Evolutionary conservation across 2,888 invertebrate species (phyloP).

Genomic region (Syrphus vitripennis): DNA sequence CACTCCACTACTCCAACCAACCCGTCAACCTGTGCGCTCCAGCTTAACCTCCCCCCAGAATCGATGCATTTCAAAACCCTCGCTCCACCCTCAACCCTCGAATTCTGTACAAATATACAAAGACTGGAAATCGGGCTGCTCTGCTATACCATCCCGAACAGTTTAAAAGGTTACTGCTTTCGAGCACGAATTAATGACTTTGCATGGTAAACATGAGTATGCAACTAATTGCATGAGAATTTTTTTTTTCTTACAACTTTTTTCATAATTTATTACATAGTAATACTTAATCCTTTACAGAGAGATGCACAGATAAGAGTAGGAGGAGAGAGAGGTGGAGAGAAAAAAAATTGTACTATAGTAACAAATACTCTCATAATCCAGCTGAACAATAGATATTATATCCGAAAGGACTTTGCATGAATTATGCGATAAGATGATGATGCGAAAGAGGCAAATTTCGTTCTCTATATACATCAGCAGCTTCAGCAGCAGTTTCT

Average conservation of each 20-base stretch:
- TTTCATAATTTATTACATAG: constrained; percentile 68
- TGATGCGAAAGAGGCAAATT: constrained; percentile 59
- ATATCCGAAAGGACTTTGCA: constrained; percentile 69
- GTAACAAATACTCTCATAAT: constrained; percentile 61
- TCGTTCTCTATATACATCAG: background rate
- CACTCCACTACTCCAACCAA: background rate
- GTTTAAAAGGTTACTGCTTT: constrained; percentile 49
- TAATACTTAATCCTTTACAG: constrained; percentile 65
- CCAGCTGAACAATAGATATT: constrained; percentile 64
- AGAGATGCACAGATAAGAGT: constrained; percentile 64
- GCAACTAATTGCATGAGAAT: constrained; percentile 68
- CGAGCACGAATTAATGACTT: constrained; percentile 61
- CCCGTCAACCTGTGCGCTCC: background rate
- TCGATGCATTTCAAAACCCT: constrained; percentile 22
- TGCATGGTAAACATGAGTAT: constrained; percentile 69
- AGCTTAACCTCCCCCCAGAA: background rate
- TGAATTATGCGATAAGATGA: constrained; percentile 69
- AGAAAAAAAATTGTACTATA: no score
- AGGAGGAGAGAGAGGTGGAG: background rate
- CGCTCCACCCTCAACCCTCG: background rate
- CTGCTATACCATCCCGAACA: background rate
- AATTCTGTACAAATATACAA: background rate
- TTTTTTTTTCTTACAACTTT: constrained; percentile 46
- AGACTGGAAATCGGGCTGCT: background rate
- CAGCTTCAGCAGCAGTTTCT: background rate